Percentiles rank a stretch among this genome's conserved stretches.
Conservation (phyloP, 2,888 invertebrate genomes). For the Lumbricus terrestris region DNA sequence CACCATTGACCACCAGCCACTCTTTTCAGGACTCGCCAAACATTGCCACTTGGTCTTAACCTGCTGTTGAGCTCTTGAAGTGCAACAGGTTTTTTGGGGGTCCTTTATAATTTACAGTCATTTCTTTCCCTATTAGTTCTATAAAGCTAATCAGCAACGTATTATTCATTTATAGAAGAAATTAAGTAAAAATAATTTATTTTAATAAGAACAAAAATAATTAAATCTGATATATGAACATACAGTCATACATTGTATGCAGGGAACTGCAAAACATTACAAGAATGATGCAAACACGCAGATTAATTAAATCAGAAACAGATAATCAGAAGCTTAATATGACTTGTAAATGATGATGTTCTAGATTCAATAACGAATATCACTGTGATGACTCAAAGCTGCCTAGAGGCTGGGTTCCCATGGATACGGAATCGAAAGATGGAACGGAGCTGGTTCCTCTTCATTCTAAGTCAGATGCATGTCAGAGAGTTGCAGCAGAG, state of each 20-base stretch:
- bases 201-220: no score
- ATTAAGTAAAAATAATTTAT: not conserved
- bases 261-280: not conserved
- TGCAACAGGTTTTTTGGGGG: no score
- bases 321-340: not conserved
- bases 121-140: no score
- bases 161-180: no score
- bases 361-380: not conserved
- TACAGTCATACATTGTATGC: no score
- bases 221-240: not conserved
- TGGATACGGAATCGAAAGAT: slow-evolving; percentile 6
- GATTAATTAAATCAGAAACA: not conserved
- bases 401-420: not conserved
- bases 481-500: not conserved
- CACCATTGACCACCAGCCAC: no score
- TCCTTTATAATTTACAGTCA: no score
- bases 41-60: no score
- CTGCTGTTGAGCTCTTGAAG: no score
- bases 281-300: not conserved
- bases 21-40: no score
- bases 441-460: slow-evolving; percentile 6
- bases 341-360: not conserved
- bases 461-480: not conserved
- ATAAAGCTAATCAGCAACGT: not conserved
- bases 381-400: not conserved